Evolutionary conservation across 2,797 vertebrate species (phyloP).

Genomic region (Anniella stebbinsi): DNA sequence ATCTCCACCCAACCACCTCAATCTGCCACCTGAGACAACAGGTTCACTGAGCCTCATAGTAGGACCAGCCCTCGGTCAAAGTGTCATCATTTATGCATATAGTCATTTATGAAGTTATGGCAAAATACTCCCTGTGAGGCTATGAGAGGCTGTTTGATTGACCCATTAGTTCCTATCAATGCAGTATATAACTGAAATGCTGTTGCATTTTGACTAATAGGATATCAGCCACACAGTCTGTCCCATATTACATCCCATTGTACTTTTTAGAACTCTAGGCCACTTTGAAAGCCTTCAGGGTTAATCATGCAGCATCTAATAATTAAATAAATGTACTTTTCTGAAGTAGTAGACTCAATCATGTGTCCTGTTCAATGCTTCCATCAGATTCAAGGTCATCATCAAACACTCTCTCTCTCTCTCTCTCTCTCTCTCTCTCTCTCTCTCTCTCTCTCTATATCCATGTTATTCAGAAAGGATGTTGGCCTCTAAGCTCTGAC

Average conservation of each 20-base stretch:
- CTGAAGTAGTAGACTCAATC: neutral
- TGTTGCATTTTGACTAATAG: no score
- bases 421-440: neutral
- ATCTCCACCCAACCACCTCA: no score
- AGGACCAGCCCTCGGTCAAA: no score
- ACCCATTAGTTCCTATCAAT: no score
- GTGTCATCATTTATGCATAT: no score
- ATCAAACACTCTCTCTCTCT: neutral
- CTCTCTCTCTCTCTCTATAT: neutral
- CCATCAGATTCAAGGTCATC: neutral
- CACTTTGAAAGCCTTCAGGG: neutral
- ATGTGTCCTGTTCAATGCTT: neutral
- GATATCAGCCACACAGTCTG: neutral
- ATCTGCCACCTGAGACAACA: no score
- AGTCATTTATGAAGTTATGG: no score
- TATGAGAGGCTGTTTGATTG: no score
- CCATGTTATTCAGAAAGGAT: neutral
- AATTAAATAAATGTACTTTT: neutral
- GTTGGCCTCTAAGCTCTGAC: neutral
- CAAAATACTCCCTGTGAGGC: no score
- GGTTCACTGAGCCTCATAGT: no score
- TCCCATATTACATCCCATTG: neutral
- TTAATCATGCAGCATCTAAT: neutral
- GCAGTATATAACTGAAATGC: no score
- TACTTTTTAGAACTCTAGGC: neutral